Evolutionary conservation across 1,140 invertebrate genomes (phyloP), one percentile per base, ranked within the genome.

Genomic region (Monomorium pharaonis): DNA sequence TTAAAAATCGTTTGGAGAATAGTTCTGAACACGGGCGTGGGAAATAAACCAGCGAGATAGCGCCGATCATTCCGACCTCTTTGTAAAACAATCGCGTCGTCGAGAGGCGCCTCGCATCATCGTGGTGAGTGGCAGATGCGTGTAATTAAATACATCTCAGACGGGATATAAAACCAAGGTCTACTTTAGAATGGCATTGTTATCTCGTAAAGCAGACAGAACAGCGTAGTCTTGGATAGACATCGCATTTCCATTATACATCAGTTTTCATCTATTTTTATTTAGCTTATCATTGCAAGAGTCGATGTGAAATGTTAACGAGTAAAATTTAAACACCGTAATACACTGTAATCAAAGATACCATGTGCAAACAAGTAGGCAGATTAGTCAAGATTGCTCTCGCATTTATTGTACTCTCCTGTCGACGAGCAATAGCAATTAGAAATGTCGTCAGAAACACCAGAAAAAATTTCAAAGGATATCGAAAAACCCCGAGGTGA

Each of bases 161-260:
- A 42, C 44, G 16, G 54, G 9, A 72, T 56, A 33, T 27, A 72
- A 44, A 67, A 81, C 74, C 67, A 83, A 83, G 67, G 76, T 51
- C 44, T 69, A 51, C 51, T 44, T 80, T 37, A 56, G 42, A 81
- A 33, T 27, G 65, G n/a, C 24, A 56, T 56, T 70, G 70, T 72
- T 63, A 72, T 81, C 65, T 81, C 24, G 16, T 10, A 81, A 81
- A 44, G 30, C 1, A 21, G 37, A 56, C 33, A 70, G 27, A 3
- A n/a, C 16, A n/a, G 7, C 56, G 42, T 42, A 42, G 10, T 65
- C 33, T 37, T n/a, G 33, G 16, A 12, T 6, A 70, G 3, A 65
- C 6, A 18, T 16, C 7, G 10, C 14, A 21, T 44, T 16, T 58
- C 14, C 7, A 33, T 16, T 16, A 16, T 27, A 12, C 6, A 27